phyloP scores from a whole-genome alignment of 2,797 vertebrate species.

The Eremophila alpestris region DNA sequence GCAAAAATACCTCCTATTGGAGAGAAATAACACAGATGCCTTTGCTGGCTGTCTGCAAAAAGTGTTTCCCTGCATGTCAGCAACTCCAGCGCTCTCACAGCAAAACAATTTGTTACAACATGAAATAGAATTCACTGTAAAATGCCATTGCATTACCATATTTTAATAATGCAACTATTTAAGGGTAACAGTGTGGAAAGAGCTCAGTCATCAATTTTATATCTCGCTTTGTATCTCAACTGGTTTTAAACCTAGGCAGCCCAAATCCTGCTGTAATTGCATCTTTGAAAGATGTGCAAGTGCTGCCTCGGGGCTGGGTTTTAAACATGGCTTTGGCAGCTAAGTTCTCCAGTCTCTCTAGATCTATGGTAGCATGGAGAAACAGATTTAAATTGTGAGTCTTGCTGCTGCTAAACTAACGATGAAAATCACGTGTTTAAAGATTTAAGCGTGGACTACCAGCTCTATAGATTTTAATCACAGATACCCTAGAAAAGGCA shows the following conservation, averaged over 20 bases:
- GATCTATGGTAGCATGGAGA: background rate
- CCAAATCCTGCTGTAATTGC: constrained; percentile 9
- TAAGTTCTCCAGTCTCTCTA: background rate
- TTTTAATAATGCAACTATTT: constrained; percentile 34
- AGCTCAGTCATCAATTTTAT: constrained; percentile 30
- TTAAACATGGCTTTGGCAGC: background rate
- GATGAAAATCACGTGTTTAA: background rate
- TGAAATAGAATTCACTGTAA: constrained; percentile 20
- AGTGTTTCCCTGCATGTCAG: background rate
- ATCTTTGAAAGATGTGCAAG: background rate
- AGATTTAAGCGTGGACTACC: background rate
- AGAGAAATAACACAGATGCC: background rate
- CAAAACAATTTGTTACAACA: constrained; percentile 25
- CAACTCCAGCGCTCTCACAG: background rate
- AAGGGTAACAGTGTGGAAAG: constrained; percentile 32
- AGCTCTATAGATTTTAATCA: background rate
- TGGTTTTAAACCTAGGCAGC: constrained; percentile 11
- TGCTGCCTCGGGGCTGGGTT: background rate
- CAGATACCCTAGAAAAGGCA: background rate
- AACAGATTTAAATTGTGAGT: background rate
- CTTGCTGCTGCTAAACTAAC: background rate
- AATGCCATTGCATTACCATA: background rate
- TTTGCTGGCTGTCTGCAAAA: background rate
- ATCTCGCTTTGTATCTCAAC: background rate
- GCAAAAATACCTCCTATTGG: background rate